Percentiles rank a stretch among this genome's conserved stretches.
Evolutionary conservation across 2,797 vertebrate species (phyloP).

Genomic region (Galaxias olidus): DNA sequence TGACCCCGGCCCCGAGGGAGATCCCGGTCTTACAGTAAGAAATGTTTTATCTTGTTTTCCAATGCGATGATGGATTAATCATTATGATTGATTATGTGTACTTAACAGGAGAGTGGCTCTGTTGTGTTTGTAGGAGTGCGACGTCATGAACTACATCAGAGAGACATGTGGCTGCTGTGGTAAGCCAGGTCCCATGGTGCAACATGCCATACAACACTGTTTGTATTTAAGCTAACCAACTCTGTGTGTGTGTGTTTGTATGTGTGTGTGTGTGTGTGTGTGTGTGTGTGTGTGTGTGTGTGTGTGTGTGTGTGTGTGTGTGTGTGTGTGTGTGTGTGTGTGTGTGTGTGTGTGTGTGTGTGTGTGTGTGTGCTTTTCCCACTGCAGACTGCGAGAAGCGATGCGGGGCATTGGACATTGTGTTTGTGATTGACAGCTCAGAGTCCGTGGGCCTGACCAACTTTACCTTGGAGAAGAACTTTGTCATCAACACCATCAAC

Average conservation of each 20-base stretch:
- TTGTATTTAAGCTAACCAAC: not conserved
- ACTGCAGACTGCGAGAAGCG: slow-evolving; percentile 91
- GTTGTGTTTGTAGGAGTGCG: slow-evolving; percentile 83
- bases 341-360: slow-evolving; percentile 3
- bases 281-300: slow-evolving; percentile 12
- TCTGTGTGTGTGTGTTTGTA: not conserved
- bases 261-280: slow-evolving; percentile 26
- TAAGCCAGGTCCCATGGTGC: slow-evolving; percentile 60
- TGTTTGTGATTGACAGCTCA: slow-evolving; percentile 99
- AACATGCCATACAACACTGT: not conserved
- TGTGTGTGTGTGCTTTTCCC: not conserved
- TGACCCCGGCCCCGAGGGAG: slow-evolving; percentile 85
- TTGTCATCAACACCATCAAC: slow-evolving; percentile 96
- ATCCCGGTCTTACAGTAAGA: slow-evolving; percentile 93
- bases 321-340: slow-evolving; percentile 14
- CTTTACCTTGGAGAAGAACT: slow-evolving; percentile 98
- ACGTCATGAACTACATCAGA: slow-evolving; percentile 95
- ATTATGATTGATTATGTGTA: too few relatives aligned
- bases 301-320: not conserved
- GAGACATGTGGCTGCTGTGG: slow-evolving; percentile 97
- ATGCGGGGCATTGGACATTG: slow-evolving; percentile 93
- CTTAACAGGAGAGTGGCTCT: slow-evolving; percentile 82
- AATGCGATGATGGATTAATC: slow-evolving; percentile 24
- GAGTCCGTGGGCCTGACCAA: slow-evolving; percentile 97
- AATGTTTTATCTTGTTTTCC: slow-evolving; percentile 10